Conservation (phyloP, 2,113 vertebrate genomes). For the Syngnathoides biaculeatus region DNA sequence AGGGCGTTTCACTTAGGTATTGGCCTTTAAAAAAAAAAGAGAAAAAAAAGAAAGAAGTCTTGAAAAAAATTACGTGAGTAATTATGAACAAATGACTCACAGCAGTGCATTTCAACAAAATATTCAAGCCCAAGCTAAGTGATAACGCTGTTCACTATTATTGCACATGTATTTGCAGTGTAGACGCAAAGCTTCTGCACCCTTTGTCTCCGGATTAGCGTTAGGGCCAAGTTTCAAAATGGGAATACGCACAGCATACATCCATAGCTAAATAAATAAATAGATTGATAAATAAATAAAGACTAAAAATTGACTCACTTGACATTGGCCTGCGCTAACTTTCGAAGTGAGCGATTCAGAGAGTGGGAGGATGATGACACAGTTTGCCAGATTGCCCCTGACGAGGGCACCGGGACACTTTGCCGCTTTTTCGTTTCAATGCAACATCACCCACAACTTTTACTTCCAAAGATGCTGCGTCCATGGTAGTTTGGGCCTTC, state of each 20-base stretch:
- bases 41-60: not conserved
- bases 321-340: not conserved
- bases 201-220: not conserved
- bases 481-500: conserved; percentile 21
- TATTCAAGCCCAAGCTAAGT: conserved; percentile 53
- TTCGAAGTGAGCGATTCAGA: conserved; percentile 2
- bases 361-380: too few species aligned
- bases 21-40: not conserved
- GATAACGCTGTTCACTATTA: conserved; percentile 52
- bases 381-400: too few species aligned
- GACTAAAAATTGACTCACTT: too few species aligned
- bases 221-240: not conserved
- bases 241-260: conserved; percentile 41
- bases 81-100: conserved; percentile 56
- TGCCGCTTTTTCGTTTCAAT: too few species aligned
- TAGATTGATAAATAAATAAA: too few species aligned
- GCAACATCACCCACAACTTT: too few species aligned
- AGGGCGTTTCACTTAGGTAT: not conserved
- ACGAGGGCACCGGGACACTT: not conserved
- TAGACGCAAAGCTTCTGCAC: conserved; percentile 29
- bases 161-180: conserved; percentile 51
- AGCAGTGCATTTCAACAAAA: conserved; percentile 50
- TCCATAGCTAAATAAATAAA: conserved; percentile 46
- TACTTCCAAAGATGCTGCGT: too few species aligned
- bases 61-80: conserved; percentile 34